Percentiles rank a stretch among this genome's conserved stretches.
These are phyloP conservation scores for Nyctibius bracteatus DNA, from an alignment of 2,113 vertebrate genomes.

Conservation along the genomic window DNA sequence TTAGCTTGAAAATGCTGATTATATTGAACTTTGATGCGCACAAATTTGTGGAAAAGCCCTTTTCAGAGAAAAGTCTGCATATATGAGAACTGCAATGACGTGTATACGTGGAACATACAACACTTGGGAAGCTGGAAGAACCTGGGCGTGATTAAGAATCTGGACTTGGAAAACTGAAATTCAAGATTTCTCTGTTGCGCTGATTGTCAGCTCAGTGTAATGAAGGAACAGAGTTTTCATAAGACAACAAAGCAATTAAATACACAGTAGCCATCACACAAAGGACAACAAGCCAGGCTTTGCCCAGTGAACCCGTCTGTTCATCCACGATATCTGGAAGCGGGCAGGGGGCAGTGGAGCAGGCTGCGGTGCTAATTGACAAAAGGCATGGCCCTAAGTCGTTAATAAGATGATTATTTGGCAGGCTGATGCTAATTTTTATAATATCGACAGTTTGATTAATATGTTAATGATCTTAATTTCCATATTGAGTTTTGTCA, in stretches of 20 bases:
- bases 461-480: slow-evolving; percentile 46
- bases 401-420: background rate
- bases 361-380: background rate
- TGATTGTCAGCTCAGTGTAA: background rate
- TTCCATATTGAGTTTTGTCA: slow-evolving; percentile 50
- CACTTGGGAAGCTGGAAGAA: background rate
- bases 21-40: background rate
- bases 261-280: background rate
- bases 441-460: slow-evolving; percentile 44
- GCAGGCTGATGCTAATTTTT: background rate
- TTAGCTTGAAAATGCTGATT: background rate
- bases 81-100: background rate
- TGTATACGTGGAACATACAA: fast-evolving
- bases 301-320: background rate
- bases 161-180: background rate
- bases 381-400: background rate
- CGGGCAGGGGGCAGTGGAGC: background rate
- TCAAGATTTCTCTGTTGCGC: background rate
- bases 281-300: background rate
- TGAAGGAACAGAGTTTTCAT: background rate
- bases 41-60: background rate
- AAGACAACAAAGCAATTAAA: background rate
- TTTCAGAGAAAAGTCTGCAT: background rate
- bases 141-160: background rate
- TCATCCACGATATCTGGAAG: background rate